These are phyloP conservation scores for Pipa parva DNA, from an alignment of 2,113 vertebrate species.

Conservation along the genomic window DNA sequence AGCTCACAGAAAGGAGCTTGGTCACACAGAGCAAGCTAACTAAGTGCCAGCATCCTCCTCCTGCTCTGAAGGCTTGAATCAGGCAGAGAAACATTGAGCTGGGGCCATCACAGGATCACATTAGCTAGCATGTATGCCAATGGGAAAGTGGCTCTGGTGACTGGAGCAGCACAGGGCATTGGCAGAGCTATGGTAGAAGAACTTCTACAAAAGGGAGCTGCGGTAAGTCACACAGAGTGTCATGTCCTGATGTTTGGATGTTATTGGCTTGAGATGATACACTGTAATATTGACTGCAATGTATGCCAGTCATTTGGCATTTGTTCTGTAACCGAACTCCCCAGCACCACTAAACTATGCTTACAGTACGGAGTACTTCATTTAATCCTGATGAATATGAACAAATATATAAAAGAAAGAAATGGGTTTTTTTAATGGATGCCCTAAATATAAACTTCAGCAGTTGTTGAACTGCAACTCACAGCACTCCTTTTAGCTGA, in stretches of 20 bases:
- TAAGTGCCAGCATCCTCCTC: conserved; percentile 13
- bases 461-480: too few relatives aligned
- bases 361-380: not conserved
- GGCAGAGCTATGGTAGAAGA: conserved; percentile 75
- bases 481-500: too few relatives aligned
- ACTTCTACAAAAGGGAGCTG: conserved; percentile 75
- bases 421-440: too few relatives aligned
- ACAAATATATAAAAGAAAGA: not conserved
- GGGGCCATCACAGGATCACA: not conserved
- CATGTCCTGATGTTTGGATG: not conserved
- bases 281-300: not conserved
- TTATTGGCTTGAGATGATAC: not conserved
- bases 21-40: not conserved
- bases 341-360: not conserved
- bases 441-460: too few relatives aligned
- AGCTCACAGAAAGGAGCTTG: not conserved
- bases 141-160: conserved; percentile 90
- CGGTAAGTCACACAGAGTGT: conserved; percentile 62
- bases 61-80: not conserved
- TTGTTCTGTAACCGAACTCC: not conserved
- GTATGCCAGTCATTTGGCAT: not conserved
- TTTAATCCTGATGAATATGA: not conserved
- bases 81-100: not conserved
- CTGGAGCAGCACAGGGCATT: conserved; percentile 94
- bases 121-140: conserved; percentile 76